Evolutionary conservation across 2,113 vertebrate species (phyloP).

Genomic region (Chamaetylas fuelleborni): DNA sequence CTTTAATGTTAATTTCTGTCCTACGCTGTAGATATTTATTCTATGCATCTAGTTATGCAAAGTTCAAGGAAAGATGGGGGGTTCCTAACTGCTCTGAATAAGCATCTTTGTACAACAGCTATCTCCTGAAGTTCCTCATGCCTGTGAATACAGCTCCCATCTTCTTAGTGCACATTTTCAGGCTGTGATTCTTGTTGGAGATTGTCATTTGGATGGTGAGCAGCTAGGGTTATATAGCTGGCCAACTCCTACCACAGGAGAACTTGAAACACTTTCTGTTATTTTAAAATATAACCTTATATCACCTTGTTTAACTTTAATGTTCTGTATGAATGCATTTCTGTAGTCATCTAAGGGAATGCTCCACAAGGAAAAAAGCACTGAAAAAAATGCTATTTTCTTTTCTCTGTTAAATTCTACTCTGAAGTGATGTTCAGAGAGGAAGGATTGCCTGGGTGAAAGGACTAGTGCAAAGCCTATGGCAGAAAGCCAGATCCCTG

Average conservation of each 20-base stretch:
- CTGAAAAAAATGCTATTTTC: neutral
- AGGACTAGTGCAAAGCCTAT: neutral
- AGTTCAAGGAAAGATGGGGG: neutral
- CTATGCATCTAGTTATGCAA: slow-evolving; percentile 44
- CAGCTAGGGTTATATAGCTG: slow-evolving; percentile 8
- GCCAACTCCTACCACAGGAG: slow-evolving; percentile 19
- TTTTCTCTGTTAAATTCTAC: neutral
- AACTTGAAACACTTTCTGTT: slow-evolving; percentile 46
- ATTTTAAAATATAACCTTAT: slow-evolving; percentile 59
- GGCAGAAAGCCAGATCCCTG: neutral
- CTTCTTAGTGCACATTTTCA: neutral
- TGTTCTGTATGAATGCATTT: slow-evolving; percentile 53
- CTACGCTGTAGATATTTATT: slow-evolving; percentile 7
- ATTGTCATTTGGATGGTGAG: slow-evolving; percentile 20
- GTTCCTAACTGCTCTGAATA: neutral
- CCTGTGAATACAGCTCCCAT: slow-evolving; percentile 31
- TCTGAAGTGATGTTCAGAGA: slow-evolving; percentile 18
- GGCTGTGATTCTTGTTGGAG: slow-evolving; percentile 31
- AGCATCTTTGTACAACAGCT: slow-evolving; percentile 5
- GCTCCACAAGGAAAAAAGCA: slow-evolving; percentile 18
- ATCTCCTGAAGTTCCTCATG: neutral
- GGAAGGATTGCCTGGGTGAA: neutral
- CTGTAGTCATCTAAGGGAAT: slow-evolving; percentile 48
- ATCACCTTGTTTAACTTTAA: slow-evolving; percentile 56
- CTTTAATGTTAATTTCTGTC: slow-evolving; percentile 57